Evolutionary conservation across 2,797 vertebrate species (phyloP).

Genomic region (Harpagifer antarcticus): DNA sequence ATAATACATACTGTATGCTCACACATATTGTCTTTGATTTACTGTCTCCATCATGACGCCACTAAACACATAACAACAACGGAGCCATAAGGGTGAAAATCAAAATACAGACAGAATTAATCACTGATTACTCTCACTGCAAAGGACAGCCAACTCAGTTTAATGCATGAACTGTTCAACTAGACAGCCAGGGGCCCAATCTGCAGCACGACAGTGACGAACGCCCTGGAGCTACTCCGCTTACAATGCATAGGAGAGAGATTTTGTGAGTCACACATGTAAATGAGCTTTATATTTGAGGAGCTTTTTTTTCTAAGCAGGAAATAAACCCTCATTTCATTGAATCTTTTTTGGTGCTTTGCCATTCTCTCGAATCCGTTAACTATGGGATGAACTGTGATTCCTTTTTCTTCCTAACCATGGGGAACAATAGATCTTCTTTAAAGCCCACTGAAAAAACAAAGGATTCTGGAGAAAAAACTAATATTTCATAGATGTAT

Average conservation of each 20-base stretch:
- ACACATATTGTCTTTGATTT: slow-evolving; percentile 13
- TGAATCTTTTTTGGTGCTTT: slow-evolving; percentile 53
- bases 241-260: slow-evolving; percentile 47
- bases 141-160: slow-evolving; percentile 35
- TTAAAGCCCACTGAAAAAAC: slow-evolving; percentile 24
- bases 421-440: slow-evolving; percentile 43
- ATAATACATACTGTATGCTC: neutral
- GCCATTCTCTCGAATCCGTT: slow-evolving; percentile 51
- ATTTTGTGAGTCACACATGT: slow-evolving; percentile 65
- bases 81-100: slow-evolving; percentile 15
- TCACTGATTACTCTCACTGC: slow-evolving; percentile 28
- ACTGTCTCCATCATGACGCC: slow-evolving; percentile 12
- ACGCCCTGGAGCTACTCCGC: slow-evolving; percentile 38
- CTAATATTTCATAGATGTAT: slow-evolving; percentile 20
- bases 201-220: slow-evolving; percentile 46
- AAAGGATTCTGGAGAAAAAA: slow-evolving; percentile 24
- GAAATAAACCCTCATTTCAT: slow-evolving; percentile 57
- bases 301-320: slow-evolving; percentile 38
- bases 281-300: slow-evolving; percentile 66
- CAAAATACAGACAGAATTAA: slow-evolving; percentile 20
- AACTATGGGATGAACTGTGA: slow-evolving; percentile 44
- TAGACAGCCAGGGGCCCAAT: slow-evolving; percentile 30
- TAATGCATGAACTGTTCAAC: slow-evolving; percentile 41
- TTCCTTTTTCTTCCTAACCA: slow-evolving; percentile 30
- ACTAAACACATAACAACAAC: slow-evolving; percentile 27